These are phyloP conservation scores for Pyralis farinalis DNA, from an alignment of 2,888 invertebrate species.

Conservation along the genomic window DNA sequence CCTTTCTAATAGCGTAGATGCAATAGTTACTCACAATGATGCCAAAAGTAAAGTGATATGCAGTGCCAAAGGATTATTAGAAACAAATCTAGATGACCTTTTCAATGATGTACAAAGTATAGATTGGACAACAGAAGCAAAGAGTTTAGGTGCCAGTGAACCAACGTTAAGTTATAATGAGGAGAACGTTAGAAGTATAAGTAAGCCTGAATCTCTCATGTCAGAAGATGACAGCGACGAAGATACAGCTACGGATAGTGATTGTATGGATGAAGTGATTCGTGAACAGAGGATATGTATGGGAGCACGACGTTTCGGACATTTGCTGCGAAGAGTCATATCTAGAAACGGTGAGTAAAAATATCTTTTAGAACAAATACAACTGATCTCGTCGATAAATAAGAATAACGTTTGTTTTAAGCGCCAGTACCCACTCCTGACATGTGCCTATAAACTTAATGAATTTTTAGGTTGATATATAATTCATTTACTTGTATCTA, in stretches of 20 bases:
- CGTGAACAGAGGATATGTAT: constrained; percentile 67
- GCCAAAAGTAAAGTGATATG: constrained; percentile 73
- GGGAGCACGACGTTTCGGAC: constrained; percentile 70
- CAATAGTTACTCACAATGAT: constrained; percentile 57
- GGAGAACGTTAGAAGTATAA: constrained; percentile 37
- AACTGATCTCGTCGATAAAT: no score
- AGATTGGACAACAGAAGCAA: constrained; percentile 58
- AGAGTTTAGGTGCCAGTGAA: constrained; percentile 69
- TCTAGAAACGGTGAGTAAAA: constrained; percentile 69
- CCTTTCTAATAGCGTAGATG: constrained; percentile 67
- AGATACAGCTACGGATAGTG: constrained; percentile 65
- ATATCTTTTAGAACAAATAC: not conserved
- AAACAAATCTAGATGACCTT: constrained; percentile 75
- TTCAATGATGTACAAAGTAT: constrained; percentile 59
- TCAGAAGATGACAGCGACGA: constrained; percentile 66
- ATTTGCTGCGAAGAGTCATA: constrained; percentile 65
- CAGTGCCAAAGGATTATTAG: constrained; percentile 80
- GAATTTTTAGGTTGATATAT: no score
- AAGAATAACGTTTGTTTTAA: no score
- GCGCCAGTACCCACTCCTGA: no score
- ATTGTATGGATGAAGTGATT: constrained; percentile 62
- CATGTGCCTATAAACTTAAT: no score
- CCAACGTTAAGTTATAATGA: constrained; percentile 59
- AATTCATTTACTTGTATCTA: not conserved
- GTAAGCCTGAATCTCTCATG: constrained; percentile 60